Base-by-base conservation (phyloP, 1,140 invertebrate genomes). In the Magallana ariakensis region DNA sequence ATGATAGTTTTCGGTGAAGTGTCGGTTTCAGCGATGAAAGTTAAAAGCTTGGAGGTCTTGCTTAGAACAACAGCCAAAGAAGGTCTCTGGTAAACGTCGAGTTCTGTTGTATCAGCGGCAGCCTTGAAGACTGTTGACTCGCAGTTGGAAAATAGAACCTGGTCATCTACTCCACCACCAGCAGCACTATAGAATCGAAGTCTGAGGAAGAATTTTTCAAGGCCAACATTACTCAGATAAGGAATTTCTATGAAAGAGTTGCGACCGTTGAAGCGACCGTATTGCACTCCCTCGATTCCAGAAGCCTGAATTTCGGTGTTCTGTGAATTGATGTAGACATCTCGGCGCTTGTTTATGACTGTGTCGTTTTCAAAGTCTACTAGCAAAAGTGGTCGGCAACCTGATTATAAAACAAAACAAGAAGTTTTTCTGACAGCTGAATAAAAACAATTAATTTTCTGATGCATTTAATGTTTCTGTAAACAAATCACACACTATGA, bases 101-200 rank as follows among this genome's bases (percentile, higher is more conserved):
- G 10, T 1, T 75, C 9, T 75, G 22, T 7, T 2, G 8, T 13
- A 33, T 11, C 22, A 13, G 33, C 3, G 26, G 66, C 66, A 33
- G 33, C 5, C 33, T 5, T 46, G 33, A 5, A 46, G 33, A 46
- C 5, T 2, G 33, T 46, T 46, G 33, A 46, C 33, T 75, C 66
- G 9, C 66, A 75, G 66, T 75, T 75, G 15, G 66, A 75, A 75
- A 75, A 75, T 33, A 75, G 22, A 75, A 75, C 66, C 66, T 75
- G 66, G 22, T 75, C 66, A 4, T 19, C 4, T 0, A 10, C 66
- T 75, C 19, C 66, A 26, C 22, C 13, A 4, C 19, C 19, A 11
- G 22, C 19, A 0, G 66, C 19, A 1, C 19, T 33, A 26, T 13
- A 75, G 66, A 75, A 75, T 13, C 66, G 22, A 1, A 75, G 13